These are phyloP conservation scores for Axea sp. DNA, from an alignment of 2,888 invertebrate species.

Conservation along the genomic window DNA sequence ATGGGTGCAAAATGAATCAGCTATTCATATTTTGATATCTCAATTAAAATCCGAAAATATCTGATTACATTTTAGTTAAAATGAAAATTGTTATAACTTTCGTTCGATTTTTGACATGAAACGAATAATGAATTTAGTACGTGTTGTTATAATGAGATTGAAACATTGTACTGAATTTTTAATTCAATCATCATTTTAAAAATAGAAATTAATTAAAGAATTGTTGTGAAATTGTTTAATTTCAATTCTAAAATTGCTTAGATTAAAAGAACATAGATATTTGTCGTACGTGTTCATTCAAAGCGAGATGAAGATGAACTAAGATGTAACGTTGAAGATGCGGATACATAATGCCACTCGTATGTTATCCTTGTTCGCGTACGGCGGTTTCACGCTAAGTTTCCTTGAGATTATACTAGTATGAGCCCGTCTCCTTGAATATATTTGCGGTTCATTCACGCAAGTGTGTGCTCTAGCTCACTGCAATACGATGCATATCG, in stretches of 20 bases:
- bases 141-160: too few species aligned
- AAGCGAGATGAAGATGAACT: constrained; percentile 21
- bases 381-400: constrained; percentile 65
- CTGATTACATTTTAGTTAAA: too few species aligned
- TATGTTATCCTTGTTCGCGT: constrained; percentile 48
- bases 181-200: too few species aligned
- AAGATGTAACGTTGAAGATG: constrained; percentile 27
- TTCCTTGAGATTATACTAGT: constrained; percentile 71
- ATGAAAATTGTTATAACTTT: too few species aligned
- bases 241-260: neutral
- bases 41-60: too few species aligned
- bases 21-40: too few species aligned
- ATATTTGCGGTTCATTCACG: constrained; percentile 64
- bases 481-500: constrained; percentile 38
- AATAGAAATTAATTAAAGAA: too few species aligned
- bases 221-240: too few species aligned
- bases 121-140: too few species aligned
- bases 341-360: constrained; percentile 34
- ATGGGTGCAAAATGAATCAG: too few species aligned
- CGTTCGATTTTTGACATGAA: too few species aligned
- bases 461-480: constrained; percentile 50
- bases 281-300: neutral
- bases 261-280: constrained; percentile 13
- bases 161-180: too few species aligned
- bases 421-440: constrained; percentile 72